Percentiles rank a stretch among this genome's conserved stretches.
Evolutionary conservation across 2,888 invertebrate species (phyloP).

Genomic region (Hydrotaea diabolus): DNA sequence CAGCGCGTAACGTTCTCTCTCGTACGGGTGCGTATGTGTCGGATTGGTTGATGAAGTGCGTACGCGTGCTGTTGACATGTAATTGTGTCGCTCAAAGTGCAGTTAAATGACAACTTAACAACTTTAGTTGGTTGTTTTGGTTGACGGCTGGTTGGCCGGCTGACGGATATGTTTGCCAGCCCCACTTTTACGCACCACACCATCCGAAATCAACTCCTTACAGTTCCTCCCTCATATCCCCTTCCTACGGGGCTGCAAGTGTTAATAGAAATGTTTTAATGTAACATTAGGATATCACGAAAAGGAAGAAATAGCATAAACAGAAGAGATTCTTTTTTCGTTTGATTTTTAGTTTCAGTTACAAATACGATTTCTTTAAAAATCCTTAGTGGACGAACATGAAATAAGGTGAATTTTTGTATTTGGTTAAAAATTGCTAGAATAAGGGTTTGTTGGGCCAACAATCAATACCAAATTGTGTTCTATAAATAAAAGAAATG

Average conservation of each 20-base stretch:
- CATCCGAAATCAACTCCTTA: not conserved
- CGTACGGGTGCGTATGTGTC: not conserved
- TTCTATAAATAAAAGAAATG: too few relatives aligned
- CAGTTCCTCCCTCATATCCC: constrained; percentile 3
- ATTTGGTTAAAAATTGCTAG: too few relatives aligned
- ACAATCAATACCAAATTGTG: too few relatives aligned
- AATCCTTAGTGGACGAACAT: too few relatives aligned
- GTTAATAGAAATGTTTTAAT: constrained; percentile 31
- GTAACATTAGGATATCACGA: not conserved
- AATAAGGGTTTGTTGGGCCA: too few relatives aligned
- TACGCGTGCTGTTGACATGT: constrained; percentile 57
- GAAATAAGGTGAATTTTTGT: too few relatives aligned
- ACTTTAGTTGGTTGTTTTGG: constrained; percentile 57
- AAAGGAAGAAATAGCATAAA: too few relatives aligned
- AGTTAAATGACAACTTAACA: constrained; percentile 65
- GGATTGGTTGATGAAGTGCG: constrained; percentile 43
- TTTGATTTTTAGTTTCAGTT: too few relatives aligned
- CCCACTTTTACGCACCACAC: not conserved
- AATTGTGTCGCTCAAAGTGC: constrained; percentile 57
- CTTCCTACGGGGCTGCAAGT: constrained; percentile 16
- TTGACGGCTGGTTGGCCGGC: constrained; percentile 52
- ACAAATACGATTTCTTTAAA: too few relatives aligned
- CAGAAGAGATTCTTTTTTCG: too few relatives aligned
- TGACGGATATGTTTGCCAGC: constrained; percentile 18
- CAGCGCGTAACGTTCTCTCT: not conserved